These are phyloP conservation scores for Sinella curviseta DNA, from an alignment of 1,140 invertebrate genomes.

Conservation along the genomic window DNA sequence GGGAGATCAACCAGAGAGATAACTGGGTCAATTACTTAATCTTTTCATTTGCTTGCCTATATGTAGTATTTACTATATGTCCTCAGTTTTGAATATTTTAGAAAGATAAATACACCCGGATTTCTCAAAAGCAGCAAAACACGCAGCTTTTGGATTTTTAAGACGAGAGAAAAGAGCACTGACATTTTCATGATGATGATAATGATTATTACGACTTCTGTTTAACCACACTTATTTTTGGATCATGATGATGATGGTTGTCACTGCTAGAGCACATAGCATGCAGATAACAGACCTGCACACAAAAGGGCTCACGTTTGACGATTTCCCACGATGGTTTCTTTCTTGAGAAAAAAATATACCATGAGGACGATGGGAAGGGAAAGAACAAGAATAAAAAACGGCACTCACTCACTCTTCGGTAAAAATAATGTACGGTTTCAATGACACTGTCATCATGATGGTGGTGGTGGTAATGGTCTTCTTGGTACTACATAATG, in stretches of 20 bases:
- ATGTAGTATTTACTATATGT: not conserved
- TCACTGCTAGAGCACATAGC: no score
- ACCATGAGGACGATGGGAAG: not conserved
- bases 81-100: no score
- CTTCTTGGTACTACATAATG: no score
- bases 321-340: not conserved
- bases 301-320: not conserved
- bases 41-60: not conserved
- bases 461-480: no score
- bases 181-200: not conserved
- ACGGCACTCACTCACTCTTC: not conserved
- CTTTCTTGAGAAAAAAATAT: not conserved
- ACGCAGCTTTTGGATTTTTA: no score
- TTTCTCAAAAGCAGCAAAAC: not conserved
- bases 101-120: no score
- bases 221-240: not conserved
- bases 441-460: no score
- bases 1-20: not conserved
- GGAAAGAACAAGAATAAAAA: not conserved
- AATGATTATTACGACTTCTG: not conserved
- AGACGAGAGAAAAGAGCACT: not conserved
- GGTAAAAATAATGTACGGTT: not conserved
- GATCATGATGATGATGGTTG: not conserved
- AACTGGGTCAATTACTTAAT: not conserved
- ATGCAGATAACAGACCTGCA: no score